phyloP scores from a whole-genome alignment of 2,797 vertebrate species.

The Aldrovandia affinis region DNA sequence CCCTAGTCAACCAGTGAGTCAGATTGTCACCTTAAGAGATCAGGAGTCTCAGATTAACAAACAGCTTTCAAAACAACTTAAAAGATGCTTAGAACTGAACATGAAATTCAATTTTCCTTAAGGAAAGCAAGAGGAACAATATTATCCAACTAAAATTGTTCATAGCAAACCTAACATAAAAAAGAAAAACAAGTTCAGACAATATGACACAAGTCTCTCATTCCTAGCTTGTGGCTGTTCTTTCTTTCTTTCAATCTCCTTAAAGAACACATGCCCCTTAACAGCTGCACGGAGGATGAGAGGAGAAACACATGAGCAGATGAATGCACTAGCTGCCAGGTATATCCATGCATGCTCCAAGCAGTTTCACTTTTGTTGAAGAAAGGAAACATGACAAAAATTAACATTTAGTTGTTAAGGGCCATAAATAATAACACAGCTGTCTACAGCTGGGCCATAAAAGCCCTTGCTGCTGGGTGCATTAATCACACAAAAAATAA shows the following conservation, averaged over 20 bases:
- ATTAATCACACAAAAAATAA: constrained; percentile 43
- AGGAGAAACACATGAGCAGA: constrained; percentile 19
- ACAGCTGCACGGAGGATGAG: constrained; percentile 49
- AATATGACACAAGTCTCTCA: constrained; percentile 27
- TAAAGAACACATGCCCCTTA: constrained; percentile 52
- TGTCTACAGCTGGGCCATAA: constrained; percentile 54
- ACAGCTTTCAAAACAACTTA: constrained; percentile 20
- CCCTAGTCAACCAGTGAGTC: constrained; percentile 37
- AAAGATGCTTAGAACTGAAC: not conserved
- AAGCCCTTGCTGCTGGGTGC: constrained; percentile 54
- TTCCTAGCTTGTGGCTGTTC: constrained; percentile 48
- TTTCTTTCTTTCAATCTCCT: constrained; percentile 33
- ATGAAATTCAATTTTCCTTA: constrained; percentile 11
- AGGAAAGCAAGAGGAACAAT: constrained; percentile 27
- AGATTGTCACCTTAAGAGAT: constrained; percentile 36
- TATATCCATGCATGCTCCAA: constrained; percentile 53
- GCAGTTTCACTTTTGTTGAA: constrained; percentile 37
- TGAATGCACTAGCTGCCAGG: constrained; percentile 51
- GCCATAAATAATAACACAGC: constrained; percentile 61
- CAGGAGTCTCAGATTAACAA: constrained; percentile 31
- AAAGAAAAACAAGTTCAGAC: constrained; percentile 11
- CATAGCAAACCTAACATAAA: constrained; percentile 22
- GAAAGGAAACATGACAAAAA: constrained; percentile 47
- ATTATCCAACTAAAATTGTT: constrained; percentile 29
- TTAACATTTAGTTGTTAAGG: constrained; percentile 53